Evolutionary conservation across 2,797 vertebrate genomes (phyloP).

Genomic region (Mastacembelus armatus): DNA sequence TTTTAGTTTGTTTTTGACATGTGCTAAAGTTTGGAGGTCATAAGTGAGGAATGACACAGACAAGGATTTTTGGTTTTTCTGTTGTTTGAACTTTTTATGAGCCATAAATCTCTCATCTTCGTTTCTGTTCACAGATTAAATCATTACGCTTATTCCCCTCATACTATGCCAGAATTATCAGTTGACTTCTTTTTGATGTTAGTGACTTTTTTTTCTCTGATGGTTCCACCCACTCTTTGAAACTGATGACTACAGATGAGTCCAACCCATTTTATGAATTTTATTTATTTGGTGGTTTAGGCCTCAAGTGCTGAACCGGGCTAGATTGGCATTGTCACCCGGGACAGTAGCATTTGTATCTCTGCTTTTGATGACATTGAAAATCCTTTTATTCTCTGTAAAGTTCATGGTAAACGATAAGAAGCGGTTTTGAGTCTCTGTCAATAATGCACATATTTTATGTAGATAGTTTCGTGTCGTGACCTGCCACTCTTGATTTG

Average conservation of each 20-base stretch:
- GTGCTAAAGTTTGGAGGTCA: conserved; percentile 74
- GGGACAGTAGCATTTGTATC: conserved; percentile 45
- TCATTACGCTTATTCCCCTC: conserved; percentile 68
- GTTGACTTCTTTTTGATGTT: conserved; percentile 76
- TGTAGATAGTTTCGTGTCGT: conserved; percentile 53
- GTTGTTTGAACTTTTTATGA: conserved; percentile 79
- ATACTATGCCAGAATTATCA: conserved; percentile 76
- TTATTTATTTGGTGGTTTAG: conserved; percentile 73
- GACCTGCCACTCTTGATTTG: conserved; percentile 61
- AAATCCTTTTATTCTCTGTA: conserved; percentile 40
- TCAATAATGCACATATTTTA: conserved; percentile 63
- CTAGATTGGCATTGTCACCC: conserved; percentile 56
- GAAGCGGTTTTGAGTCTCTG: conserved; percentile 48
- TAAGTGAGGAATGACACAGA: conserved; percentile 74
- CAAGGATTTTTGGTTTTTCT: conserved; percentile 73
- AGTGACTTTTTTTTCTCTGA: conserved; percentile 48
- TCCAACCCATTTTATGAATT: conserved; percentile 73
- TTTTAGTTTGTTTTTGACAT: conserved; percentile 65
- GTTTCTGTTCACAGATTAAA: conserved; percentile 75
- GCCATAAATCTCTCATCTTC: conserved; percentile 77
- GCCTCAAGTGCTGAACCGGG: conserved; percentile 69
- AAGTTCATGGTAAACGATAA: conserved; percentile 42
- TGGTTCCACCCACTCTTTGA: conserved; percentile 77
- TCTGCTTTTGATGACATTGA: conserved; percentile 23
- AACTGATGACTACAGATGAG: conserved; percentile 78